Base-by-base conservation (phyloP, 2,797 vertebrate genomes). In the Prionace glauca region DNA sequence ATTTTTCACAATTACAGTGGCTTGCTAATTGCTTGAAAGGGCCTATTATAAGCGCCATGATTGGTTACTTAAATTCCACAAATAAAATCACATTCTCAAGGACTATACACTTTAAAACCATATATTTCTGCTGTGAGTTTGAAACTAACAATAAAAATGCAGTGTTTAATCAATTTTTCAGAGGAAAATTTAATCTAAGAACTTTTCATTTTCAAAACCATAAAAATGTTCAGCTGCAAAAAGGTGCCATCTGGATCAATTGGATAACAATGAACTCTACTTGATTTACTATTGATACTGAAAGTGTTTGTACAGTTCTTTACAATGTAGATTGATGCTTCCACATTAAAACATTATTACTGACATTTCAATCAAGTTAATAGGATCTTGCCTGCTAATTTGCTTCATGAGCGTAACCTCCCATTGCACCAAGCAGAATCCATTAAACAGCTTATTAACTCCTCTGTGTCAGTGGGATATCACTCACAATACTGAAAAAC, bases 311-410 rank as follows among this genome's bases (percentile, higher is more conserved):
- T 69, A 56, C 69, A 94, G 4, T 74, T 94, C 10, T 72, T 71
- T 50, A 72, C 69, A 94, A 74, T 72, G 67, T 94, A 14, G 8
- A 56, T 72, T 45, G 12, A 56, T 94, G 26, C 36, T 72, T 94
- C 36, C 69, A 56, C 69, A 50, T 94, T 94, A 72, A 71, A 74
- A 71, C 41, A 72, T 56, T 72, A 94, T 74, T 72, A 72, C 67
- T 72, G 92, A 56, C 92, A 50, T 94, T 94, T 72, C 69, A 72
- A 94, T 94, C 92, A 93, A 69, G 92, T 72, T 94, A 94, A 74
- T 45, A 94, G 26, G 92, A 94, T 94, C 69, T 74, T 94, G 20
- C 26, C 41, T 94, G 36, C 62, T 94, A 72, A 94, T 74, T 94
- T 29, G 67, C 24, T 72, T 94, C 67, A 29, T 72, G 69, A 94